phyloP scores from a whole-genome alignment of 2,797 vertebrate species.

The Melanotaenia trifasciata region DNA sequence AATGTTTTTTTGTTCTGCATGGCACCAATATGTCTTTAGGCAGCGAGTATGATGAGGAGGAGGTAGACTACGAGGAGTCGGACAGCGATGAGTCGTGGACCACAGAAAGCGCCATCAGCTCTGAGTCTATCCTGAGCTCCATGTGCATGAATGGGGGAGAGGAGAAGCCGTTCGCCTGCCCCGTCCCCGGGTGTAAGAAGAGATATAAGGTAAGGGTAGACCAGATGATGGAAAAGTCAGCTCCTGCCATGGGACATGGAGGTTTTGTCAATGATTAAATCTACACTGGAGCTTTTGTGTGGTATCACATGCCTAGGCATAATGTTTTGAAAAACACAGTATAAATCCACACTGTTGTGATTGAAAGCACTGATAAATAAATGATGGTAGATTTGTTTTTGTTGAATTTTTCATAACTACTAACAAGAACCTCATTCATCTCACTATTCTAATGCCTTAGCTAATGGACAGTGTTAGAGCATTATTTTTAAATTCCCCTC shows the following conservation, averaged over 20 bases:
- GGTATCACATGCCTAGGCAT: conserved; percentile 50
- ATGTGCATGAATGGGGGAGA: conserved; percentile 99
- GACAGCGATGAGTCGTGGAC: conserved; percentile 99
- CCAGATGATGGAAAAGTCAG: conserved; percentile 1
- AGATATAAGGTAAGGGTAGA: conserved; percentile 91
- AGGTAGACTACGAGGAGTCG: conserved; percentile 97
- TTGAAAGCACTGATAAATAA: conserved; percentile 35
- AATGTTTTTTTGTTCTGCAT: conserved; percentile 40
- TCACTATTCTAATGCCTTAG: not conserved
- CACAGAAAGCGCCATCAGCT: conserved; percentile 98
- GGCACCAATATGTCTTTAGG: conserved; percentile 80
- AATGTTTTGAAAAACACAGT: conserved; percentile 34
- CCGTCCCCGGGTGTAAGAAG: conserved; percentile 98
- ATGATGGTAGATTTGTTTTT: conserved; percentile 49
- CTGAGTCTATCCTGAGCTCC: conserved; percentile 97
- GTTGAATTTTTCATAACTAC: conserved; percentile 14
- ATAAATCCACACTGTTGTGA: conserved; percentile 34
- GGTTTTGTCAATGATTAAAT: conserved; percentile 11
- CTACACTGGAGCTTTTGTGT: conserved; percentile 63
- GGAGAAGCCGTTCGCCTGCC: conserved; percentile 98
- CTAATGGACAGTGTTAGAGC: conserved; percentile 30
- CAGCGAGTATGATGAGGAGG: conserved; percentile 98
- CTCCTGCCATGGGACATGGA: conserved; percentile 8
- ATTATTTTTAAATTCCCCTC: conserved; percentile 10
- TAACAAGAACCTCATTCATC: conserved; percentile 61